These are phyloP conservation scores for Blastobasis adustella DNA, from an alignment of 2,888 invertebrate species.

Conservation along the genomic window DNA sequence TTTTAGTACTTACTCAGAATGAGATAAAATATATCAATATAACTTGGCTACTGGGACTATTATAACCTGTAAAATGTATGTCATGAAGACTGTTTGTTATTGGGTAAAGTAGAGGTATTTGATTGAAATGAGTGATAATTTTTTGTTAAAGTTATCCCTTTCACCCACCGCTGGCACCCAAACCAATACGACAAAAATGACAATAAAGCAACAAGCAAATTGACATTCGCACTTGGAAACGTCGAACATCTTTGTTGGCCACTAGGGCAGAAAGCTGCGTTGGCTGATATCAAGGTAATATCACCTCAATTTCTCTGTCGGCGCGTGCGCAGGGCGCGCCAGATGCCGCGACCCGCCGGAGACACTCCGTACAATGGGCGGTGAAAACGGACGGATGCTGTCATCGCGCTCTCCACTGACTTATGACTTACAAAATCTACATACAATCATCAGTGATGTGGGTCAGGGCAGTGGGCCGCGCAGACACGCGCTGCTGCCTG, in stretches of 20 bases:
- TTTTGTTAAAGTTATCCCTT: no score
- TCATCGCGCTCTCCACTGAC: conserved; percentile 56
- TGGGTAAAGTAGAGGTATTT: no score
- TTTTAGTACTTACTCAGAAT: no score
- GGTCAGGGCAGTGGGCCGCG: conserved; percentile 67
- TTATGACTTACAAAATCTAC: conserved; percentile 70
- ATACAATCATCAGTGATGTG: conserved; percentile 66
- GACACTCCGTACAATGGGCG: conserved; percentile 41
- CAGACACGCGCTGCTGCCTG: conserved; percentile 32
- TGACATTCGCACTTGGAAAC: conserved; percentile 10
- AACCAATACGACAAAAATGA: no score
- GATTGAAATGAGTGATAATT: no score
- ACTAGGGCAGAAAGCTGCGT: conserved; percentile 53
- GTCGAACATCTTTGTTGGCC: conserved; percentile 47
- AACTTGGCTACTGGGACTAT: no score
- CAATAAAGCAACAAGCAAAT: not conserved
- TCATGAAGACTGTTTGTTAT: no score
- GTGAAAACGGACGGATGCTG: conserved; percentile 66
- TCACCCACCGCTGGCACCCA: no score
- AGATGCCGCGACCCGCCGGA: conserved; percentile 21
- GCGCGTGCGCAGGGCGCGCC: conserved; percentile 34
- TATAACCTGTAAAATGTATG: no score
- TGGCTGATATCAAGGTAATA: conserved; percentile 48
- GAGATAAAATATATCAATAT: no score
- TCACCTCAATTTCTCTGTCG: conserved; percentile 59